These are phyloP conservation scores for Bagarius yarrelli DNA, from an alignment of 2,113 vertebrate species.

Conservation along the genomic window DNA sequence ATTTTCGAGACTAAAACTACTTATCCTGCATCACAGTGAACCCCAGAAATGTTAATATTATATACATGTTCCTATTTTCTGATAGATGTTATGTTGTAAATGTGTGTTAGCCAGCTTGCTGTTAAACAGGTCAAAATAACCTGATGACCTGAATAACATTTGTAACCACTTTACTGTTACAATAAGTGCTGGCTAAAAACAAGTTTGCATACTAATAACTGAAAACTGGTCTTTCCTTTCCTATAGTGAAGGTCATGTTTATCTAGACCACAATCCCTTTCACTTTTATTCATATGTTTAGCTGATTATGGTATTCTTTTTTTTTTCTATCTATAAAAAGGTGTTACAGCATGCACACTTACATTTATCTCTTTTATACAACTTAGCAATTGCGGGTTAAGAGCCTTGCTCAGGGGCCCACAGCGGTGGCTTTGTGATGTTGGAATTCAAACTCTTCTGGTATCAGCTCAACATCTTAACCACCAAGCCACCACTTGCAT, in stretches of 20 bases:
- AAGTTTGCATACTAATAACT: constrained; percentile 12
- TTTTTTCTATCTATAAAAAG: neutral
- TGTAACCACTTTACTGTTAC: too few species aligned
- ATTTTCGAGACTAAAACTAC: too few species aligned
- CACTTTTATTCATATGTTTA: constrained; percentile 41
- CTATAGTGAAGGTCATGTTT: neutral
- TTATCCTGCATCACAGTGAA: too few species aligned
- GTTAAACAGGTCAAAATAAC: neutral
- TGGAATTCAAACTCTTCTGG: too few species aligned
- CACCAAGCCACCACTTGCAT: too few species aligned
- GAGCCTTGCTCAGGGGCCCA: too few species aligned
- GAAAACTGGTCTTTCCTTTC: constrained; percentile 16
- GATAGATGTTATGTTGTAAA: neutral
- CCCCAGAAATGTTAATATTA: neutral
- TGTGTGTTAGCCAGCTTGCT: neutral
- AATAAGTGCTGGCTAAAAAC: constrained; percentile 7
- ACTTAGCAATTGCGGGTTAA: too few species aligned
- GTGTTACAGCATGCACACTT: neutral
- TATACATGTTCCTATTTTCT: neutral
- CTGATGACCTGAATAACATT: neutral
- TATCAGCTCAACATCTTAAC: too few species aligned
- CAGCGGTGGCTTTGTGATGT: too few species aligned
- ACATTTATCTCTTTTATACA: too few species aligned
- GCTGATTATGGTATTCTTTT: neutral
- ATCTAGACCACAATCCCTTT: constrained; percentile 32